Evolutionary conservation across 1,140 invertebrate genomes (phyloP), one percentile per base, ranked within the genome.

Genomic region (Neoseiulus cucumeris): DNA sequence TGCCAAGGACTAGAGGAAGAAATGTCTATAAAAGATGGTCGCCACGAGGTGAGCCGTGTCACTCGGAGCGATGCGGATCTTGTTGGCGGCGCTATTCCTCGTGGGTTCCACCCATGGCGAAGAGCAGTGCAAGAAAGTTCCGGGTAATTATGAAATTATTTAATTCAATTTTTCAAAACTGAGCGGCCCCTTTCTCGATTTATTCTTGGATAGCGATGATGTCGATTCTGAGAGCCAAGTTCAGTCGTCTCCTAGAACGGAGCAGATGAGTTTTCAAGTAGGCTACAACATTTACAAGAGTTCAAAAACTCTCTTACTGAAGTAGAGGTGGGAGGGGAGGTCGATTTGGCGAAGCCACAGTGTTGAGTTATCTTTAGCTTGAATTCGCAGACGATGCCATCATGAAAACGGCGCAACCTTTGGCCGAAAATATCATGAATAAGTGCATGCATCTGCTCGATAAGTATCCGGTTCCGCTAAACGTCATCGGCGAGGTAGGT

Each of bases 361-460:
- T 4, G 4, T 39, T 39, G 33, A 6, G 4, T 39, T 6, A 39
- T 39, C 33, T 9, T 39, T 39, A 9, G n/a, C n/a, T 39, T 4
- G 33, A 39, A 39, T 39, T 39, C 33, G n/a, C 33, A 59, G 51
- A n/a, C 22, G 51, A 59, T 4, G 14, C 51, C 17, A 20, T 59
- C 12, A 59, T 59, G 51, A 59, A 59, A 14, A 33, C 25, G 51
- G 51, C 51, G 17, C 51, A 59, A 25, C 51, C 51, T 25, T 17
- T 59, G 17, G 51, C 51, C 5, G 51, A 59, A 0, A 14, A 33
- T 29, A 59, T 59, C 33, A 59, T 1, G 51, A 59, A 59, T 25
- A 59, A 59, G 9, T 59, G 51, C 22, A 59, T 59, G 51, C 22
- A 18, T 59, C 51, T 59, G 14, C 51, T 59, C 51, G 51, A 59